These are phyloP conservation scores for Gerosis bhagava DNA, from an alignment of 2,888 invertebrate species.

Conservation along the genomic window DNA sequence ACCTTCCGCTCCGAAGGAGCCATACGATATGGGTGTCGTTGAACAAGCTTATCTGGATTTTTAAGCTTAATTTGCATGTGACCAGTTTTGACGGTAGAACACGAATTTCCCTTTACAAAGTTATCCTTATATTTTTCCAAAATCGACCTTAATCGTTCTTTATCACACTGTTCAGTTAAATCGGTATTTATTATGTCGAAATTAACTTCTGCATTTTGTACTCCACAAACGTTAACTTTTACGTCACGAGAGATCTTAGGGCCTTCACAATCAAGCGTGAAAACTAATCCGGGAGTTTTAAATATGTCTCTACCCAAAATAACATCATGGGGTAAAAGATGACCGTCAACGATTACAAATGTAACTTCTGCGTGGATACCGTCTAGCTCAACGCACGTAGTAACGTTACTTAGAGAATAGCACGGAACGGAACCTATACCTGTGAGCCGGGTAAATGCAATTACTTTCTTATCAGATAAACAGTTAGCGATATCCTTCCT, in stretches of 20 bases:
- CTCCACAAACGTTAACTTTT: no score
- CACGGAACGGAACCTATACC: neutral
- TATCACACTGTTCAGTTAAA: neutral
- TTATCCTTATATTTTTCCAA: neutral
- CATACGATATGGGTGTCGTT: conserved; percentile 20
- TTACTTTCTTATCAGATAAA: neutral
- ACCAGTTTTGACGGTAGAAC: conserved; percentile 9
- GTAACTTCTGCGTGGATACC: neutral
- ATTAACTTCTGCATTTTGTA: no score
- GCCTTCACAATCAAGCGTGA: no score
- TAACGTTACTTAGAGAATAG: no score
- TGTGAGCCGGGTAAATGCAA: neutral
- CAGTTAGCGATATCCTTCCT: neutral
- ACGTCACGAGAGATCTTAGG: no score
- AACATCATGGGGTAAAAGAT: neutral
- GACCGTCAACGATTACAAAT: conserved; percentile 2
- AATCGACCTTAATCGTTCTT: neutral
- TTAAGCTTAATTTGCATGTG: conserved; percentile 16
- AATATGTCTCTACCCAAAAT: neutral
- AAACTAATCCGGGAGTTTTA: neutral
- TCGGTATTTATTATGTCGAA: neutral
- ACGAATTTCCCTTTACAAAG: conserved; percentile 8
- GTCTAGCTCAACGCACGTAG: no score
- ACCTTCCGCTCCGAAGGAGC: conserved; percentile 13
- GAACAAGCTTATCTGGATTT: conserved; percentile 21